Percentiles rank a stretch among this genome's conserved stretches.
Conservation (phyloP, 2,888 invertebrate species). For the Bombylius major region DNA sequence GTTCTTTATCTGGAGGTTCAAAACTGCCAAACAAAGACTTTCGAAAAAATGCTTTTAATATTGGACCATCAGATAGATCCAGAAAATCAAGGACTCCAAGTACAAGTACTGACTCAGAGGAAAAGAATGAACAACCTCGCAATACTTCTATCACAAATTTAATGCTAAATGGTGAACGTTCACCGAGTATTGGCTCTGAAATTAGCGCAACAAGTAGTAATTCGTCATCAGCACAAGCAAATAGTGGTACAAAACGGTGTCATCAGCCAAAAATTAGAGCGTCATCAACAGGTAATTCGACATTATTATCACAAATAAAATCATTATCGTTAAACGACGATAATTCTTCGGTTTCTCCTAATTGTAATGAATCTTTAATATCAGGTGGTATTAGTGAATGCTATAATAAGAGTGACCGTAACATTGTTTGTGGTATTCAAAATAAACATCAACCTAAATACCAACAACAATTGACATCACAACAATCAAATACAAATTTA, state of each 20-base stretch:
- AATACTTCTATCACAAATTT: slow-evolving; percentile 13
- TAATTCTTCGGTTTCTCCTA: neutral
- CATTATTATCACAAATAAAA: neutral
- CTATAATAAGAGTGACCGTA: slow-evolving; percentile 4
- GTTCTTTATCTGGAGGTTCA: slow-evolving; percentile 37
- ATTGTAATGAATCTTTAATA: neutral
- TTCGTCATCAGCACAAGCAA: slow-evolving; percentile 36
- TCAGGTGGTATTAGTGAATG: neutral
- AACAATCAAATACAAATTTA: slow-evolving; percentile 30
- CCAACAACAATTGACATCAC: slow-evolving; percentile 10
- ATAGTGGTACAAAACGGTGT: slow-evolving; percentile 30
- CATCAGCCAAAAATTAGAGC: slow-evolving; percentile 22
- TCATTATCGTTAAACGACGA: neutral
- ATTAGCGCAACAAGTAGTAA: slow-evolving; percentile 37
- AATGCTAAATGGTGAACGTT: slow-evolving; percentile 28
- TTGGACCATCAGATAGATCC: slow-evolving; percentile 39
- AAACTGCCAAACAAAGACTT: slow-evolving; percentile 56
- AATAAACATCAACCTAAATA: neutral
- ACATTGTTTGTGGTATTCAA: neutral
- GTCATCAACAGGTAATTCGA: slow-evolving; percentile 36
- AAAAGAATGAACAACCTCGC: slow-evolving; percentile 14
- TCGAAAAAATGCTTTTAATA: slow-evolving; percentile 59
- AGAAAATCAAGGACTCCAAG: slow-evolving; percentile 35
- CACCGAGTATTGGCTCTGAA: slow-evolving; percentile 39
- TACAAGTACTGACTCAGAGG: slow-evolving; percentile 31